Evolutionary conservation across 1,140 invertebrate species (phyloP).

Genomic region (Cataglyphis hispanica): DNA sequence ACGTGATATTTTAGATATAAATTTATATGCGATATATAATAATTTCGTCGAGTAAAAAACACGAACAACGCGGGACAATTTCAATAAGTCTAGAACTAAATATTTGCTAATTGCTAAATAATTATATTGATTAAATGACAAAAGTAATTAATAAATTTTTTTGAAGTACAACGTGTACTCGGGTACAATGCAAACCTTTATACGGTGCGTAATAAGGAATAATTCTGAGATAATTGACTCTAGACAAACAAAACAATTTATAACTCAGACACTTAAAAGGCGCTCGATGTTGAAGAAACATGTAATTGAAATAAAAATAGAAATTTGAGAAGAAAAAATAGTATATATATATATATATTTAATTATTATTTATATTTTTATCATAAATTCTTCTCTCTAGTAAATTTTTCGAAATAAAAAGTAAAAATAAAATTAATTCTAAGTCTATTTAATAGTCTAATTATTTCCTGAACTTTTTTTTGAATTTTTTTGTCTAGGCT

Average conservation of each 20-base stretch:
- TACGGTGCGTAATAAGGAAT: constrained; percentile 7
- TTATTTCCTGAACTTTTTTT: too few species aligned
- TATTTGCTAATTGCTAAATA: background rate
- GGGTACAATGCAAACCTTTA: background rate
- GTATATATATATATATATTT: too few species aligned
- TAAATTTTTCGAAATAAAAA: too few species aligned
- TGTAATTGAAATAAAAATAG: constrained; percentile 61
- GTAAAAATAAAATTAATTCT: too few species aligned
- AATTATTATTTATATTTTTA: too few species aligned
- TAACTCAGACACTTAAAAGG: constrained; percentile 26
- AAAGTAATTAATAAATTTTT: background rate
- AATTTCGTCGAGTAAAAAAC: background rate
- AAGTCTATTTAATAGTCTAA: too few species aligned
- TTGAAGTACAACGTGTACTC: too few species aligned
- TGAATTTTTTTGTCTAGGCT: too few species aligned
- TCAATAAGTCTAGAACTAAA: background rate
- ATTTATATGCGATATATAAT: background rate
- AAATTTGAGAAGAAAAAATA: background rate
- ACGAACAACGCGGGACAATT: background rate
- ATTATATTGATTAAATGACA: background rate
- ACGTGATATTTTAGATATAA: background rate
- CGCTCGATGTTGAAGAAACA: constrained; percentile 49
- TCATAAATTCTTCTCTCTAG: too few species aligned
- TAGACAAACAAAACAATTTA: constrained; percentile 44
- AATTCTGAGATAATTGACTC: constrained; percentile 43